Base-by-base conservation (phyloP, 1,140 invertebrate species). In the Chlorops oryzae region DNA sequence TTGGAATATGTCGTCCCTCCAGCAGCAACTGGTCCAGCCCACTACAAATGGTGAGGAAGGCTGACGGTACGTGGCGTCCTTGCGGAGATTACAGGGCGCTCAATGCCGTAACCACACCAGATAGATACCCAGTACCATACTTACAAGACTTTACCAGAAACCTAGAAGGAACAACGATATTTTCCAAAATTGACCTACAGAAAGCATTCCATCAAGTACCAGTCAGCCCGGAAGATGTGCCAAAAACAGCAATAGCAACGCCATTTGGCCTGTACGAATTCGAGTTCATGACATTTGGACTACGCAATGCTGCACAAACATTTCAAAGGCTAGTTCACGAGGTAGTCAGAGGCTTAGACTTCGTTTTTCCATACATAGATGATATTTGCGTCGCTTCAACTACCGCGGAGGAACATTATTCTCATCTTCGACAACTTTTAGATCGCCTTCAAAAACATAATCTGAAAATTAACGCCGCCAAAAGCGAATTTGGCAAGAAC, bases 301-400 rank as follows among this genome's bases (percentile, higher is more conserved):
- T 76, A 1, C 50, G 61, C 0, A 73, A 75, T 28, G 43, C 43
- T 2, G 35, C 23, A 10, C 63, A 74, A 25, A 74, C 70, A 2
- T 81, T 79, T 52, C 74, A 79, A 58, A 47, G 77, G 5, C 65
- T 74, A 18, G 77, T 79, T 52, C 63, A 77, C 54, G 27, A 62
- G 9, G 61, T 78, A 1, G 56, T 77, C 4, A 6, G 59, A 42
- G 74, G 59, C 13, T 52, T 51, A 62, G 71, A 60, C 6, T 55
- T 74, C 12, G 56, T 61, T n/a, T 73, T 64, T 46, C 41, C 37
- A 2, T 63, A 52, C 37, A 32, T 55, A 27, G 80, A 81, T 52
- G 80, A 81, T 55, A 71, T 83, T 24, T 59, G 80, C 3, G 57
- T 81, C 6, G 74, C 50, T 35, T 73, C 64, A 0, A 51, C 43